Evolutionary conservation across 2,888 invertebrate species (phyloP).

Genomic region (Argynnis bischoffii): DNA sequence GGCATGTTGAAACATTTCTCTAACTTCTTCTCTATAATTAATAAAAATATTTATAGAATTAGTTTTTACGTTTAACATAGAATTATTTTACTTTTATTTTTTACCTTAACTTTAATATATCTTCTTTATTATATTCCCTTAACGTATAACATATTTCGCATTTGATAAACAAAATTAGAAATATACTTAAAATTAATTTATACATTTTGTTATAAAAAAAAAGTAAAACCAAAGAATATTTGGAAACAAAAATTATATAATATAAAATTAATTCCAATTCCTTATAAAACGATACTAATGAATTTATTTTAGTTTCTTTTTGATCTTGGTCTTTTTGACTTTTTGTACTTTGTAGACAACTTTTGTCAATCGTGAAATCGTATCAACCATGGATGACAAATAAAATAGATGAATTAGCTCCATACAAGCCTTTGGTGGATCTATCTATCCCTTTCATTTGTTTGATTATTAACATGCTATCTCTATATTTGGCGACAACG

Average conservation of each 20-base stretch:
- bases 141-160: constrained; percentile 58
- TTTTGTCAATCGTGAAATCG: no score
- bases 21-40: constrained; percentile 90
- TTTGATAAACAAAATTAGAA: constrained; percentile 49
- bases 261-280: no score
- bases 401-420: no score
- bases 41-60: neutral
- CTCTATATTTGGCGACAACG: no score
- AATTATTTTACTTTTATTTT: neutral
- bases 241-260: neutral
- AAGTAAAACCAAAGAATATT: neutral
- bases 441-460: no score
- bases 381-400: no score
- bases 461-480: no score
- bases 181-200: constrained; percentile 43
- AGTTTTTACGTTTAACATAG: neutral
- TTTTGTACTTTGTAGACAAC: no score
- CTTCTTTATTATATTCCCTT: constrained; percentile 81
- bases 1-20: constrained; percentile 98
- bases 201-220: constrained; percentile 41
- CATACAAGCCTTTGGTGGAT: no score
- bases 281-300: no score
- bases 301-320: no score
- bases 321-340: no score
- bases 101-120: constrained; percentile 82